phyloP scores from a whole-genome alignment of 2,888 invertebrate species.

The Eurois occulta region DNA sequence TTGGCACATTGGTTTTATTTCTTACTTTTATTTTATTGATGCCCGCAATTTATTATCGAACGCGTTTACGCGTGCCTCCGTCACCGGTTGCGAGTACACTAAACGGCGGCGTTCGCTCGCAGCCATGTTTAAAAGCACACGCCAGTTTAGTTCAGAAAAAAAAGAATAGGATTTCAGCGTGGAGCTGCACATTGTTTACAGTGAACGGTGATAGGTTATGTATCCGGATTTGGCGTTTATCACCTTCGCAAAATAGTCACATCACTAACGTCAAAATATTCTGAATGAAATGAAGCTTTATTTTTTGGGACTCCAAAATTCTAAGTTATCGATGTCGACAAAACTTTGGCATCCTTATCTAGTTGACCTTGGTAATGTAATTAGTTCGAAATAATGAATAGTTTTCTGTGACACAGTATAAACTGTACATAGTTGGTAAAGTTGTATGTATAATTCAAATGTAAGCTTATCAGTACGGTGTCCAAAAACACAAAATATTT shows the following conservation, averaged over 20 bases:
- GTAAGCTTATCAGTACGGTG: slow-evolving; percentile 13
- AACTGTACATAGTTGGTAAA: not conserved
- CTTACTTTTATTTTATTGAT: slow-evolving; percentile 69
- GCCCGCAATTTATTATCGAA: slow-evolving; percentile 69
- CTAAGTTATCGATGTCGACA: not conserved
- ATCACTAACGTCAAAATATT: not conserved
- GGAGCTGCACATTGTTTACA: slow-evolving; percentile 69
- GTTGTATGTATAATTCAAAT: not conserved
- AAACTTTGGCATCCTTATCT: slow-evolving; percentile 17
- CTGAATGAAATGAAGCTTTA: slow-evolving; percentile 1
- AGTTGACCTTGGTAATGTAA: slow-evolving; percentile 19
- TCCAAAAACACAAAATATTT: slow-evolving; percentile 24
- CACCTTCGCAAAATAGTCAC: slow-evolving; percentile 1
- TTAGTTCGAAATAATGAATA: slow-evolving; percentile 21
- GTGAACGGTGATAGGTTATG: slow-evolving; percentile 59
- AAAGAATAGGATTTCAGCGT: slow-evolving; percentile 83
- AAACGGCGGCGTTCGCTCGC: slow-evolving; percentile 77
- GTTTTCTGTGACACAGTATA: not conserved
- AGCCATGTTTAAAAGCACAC: slow-evolving; percentile 87
- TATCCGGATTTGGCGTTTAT: slow-evolving; percentile 43
- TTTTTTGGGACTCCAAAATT: not conserved
- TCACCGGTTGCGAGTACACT: slow-evolving; percentile 84
- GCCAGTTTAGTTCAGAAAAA: slow-evolving; percentile 81
- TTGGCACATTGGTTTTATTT: slow-evolving; percentile 67
- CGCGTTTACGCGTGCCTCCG: slow-evolving; percentile 80